A percentile compares a stretch with the other conserved stretches of the same genome.
Evolutionary conservation across 2,113 vertebrate species (phyloP).

Genomic region (Macrotus californicus): DNA sequence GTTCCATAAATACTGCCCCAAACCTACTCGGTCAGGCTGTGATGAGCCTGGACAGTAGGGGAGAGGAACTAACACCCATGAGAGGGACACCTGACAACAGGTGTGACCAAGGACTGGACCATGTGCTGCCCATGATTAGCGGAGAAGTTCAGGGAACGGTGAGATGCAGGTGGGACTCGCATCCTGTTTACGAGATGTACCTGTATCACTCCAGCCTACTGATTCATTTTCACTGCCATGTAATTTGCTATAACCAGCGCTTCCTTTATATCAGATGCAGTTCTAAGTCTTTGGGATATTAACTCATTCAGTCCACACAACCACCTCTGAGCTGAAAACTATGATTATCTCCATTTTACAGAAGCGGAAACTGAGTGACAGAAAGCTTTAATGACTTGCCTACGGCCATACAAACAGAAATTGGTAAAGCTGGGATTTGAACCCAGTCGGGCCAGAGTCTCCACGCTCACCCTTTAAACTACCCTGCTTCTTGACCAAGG

Average conservation of each 20-base stretch:
- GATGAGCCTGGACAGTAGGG: accelerated
- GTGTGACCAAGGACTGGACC: not conserved
- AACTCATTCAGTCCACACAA: not conserved
- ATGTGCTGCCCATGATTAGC: accelerated
- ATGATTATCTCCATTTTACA: not conserved
- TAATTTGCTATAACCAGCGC: not conserved
- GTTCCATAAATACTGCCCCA: not conserved
- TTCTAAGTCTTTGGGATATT: not conserved
- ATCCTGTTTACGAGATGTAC: too few species aligned
- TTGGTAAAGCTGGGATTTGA: not conserved
- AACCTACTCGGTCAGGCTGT: not conserved
- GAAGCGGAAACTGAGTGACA: conserved; percentile 42
- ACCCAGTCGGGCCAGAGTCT: too few species aligned
- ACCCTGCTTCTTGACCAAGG: not conserved
- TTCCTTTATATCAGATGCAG: not conserved
- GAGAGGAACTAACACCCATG: accelerated
- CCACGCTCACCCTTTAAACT: too few species aligned
- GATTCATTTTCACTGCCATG: accelerated
- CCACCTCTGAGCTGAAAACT: not conserved
- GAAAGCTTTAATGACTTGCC: not conserved
- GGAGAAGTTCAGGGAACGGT: not conserved
- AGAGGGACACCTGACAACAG: not conserved
- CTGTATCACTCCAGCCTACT: accelerated
- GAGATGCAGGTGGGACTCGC: accelerated
- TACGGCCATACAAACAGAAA: not conserved